These are phyloP conservation scores for Siniperca obscura DNA, from an alignment of 2,797 vertebrate species.

Conservation along the genomic window DNA sequence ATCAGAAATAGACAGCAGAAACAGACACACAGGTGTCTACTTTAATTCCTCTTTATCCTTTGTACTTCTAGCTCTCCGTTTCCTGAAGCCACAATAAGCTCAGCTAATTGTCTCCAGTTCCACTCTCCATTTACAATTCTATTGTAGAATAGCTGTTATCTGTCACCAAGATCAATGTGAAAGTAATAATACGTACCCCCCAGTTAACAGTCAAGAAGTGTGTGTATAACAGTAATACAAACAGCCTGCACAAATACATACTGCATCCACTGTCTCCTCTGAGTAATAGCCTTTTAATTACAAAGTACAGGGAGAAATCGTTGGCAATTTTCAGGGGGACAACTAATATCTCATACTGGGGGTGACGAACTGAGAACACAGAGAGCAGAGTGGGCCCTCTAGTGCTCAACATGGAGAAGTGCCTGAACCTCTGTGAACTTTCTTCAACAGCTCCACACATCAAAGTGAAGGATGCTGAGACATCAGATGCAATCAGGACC, in stretches of 20 bases:
- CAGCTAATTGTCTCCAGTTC: conserved; percentile 45
- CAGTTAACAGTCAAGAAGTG: conserved; percentile 47
- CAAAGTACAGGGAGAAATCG: conserved; percentile 52
- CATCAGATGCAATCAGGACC: conserved; percentile 28
- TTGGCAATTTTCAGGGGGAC: conserved; percentile 56
- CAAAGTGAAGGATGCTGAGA: conserved; percentile 24
- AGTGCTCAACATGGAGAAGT: conserved; percentile 48
- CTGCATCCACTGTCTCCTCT: conserved; percentile 33
- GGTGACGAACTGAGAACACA: conserved; percentile 15
- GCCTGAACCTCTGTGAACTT: background rate
- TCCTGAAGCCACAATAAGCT: conserved; percentile 35
- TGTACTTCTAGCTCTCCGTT: background rate
- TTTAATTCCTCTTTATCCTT: background rate
- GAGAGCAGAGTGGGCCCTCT: conserved; percentile 67
- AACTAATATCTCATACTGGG: conserved; percentile 42
- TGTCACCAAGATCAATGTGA: conserved; percentile 67
- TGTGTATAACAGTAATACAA: conserved; percentile 47
- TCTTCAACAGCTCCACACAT: background rate
- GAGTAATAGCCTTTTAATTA: conserved; percentile 72
- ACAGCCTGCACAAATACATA: conserved; percentile 48
- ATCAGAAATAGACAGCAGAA: background rate
- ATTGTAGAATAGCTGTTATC: conserved; percentile 53
- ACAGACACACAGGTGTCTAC: background rate
- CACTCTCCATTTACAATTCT: conserved; percentile 45
- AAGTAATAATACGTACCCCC: conserved; percentile 59